phyloP scores from a whole-genome alignment of 2,888 invertebrate species.

The Drosophila stalkeri region DNA sequence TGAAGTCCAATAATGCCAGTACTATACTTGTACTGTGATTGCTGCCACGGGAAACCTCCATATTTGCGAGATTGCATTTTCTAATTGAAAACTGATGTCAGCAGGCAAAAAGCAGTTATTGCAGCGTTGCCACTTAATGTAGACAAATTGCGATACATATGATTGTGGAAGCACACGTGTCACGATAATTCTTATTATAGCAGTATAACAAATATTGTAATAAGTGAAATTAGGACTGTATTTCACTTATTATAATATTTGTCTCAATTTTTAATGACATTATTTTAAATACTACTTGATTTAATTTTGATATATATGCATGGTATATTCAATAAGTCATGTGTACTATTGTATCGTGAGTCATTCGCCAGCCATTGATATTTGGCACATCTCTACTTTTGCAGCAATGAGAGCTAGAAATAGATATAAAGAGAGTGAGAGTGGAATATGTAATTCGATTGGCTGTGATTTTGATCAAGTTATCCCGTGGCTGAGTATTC shows the following conservation, averaged over 20 bases:
- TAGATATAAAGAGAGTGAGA: not conserved
- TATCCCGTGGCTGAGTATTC: not conserved
- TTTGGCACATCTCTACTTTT: not conserved
- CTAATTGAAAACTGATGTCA: not conserved
- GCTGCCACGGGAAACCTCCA: constrained; percentile 93
- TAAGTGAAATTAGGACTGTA: too few species aligned
- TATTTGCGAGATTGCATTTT: constrained; percentile 68
- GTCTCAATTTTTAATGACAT: too few species aligned
- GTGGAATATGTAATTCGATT: not conserved
- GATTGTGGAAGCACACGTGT: not conserved
- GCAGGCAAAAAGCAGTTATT: not conserved
- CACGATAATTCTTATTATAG: not conserved
- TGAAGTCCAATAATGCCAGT: constrained; percentile 95
- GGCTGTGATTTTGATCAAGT: not conserved
- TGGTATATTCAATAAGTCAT: too few species aligned
- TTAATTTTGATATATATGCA: too few species aligned
- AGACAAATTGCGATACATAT: not conserved
- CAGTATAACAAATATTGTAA: too few species aligned
- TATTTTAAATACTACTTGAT: too few species aligned
- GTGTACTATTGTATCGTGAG: not conserved
- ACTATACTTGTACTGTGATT: constrained; percentile 90
- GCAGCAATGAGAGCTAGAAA: not conserved
- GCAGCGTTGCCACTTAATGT: constrained; percentile 26
- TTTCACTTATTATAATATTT: too few species aligned
- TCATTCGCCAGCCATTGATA: not conserved